Evolutionary conservation across 2,113 vertebrate genomes (phyloP), one percentile per base, ranked within the genome.

Genomic region (Hemiscyllium ocellatum): DNA sequence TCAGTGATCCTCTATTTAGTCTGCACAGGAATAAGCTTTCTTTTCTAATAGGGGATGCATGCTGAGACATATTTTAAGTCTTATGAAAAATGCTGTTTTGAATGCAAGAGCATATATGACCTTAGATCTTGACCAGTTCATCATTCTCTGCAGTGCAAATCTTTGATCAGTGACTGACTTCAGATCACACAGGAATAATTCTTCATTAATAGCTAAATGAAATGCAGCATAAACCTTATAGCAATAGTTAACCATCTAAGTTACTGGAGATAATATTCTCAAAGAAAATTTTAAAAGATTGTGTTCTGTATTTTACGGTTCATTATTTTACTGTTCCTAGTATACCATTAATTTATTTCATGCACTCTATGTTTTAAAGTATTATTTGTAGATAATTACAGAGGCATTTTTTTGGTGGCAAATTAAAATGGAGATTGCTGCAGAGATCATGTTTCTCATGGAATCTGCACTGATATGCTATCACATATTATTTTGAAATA

Each of bases 51-150:
- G 37, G 65, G 37, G 37, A 94, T 70, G n/a, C 91, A 94, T 47
- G 91, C 66, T 94, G 91, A 94, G 91, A 42, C 37, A 94, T 69
- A 94, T 70, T 94, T 94, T 94, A 94, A 69, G 61, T 68, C 68
- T 42, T 69, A 69, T 94, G n/a, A 69, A 22, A 70, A 94, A 94
- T 69, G n/a, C n/a, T 68, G 24, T 42, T 70, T 94, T 22, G 68
- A 94, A 70, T 94, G 66, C 91, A 94, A 94, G n/a, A 70, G n/a
- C 91, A 94, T 69, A 47, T 69, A 20, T 65, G 13, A 69, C 68
- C 65, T 42, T 24, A 69, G 91, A 70, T 70, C 91, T 94, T 69
- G 37, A 24, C 42, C 68, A 94, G 37, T 26, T 72, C 94, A 76
- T 95, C 42, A 66, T 95, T 26, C 69, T 72, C 69, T 95, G 69